Percentiles rank a stretch among this genome's conserved stretches.
Conservation (phyloP, 2,797 vertebrate genomes). For the Danio aesculapii region DNA sequence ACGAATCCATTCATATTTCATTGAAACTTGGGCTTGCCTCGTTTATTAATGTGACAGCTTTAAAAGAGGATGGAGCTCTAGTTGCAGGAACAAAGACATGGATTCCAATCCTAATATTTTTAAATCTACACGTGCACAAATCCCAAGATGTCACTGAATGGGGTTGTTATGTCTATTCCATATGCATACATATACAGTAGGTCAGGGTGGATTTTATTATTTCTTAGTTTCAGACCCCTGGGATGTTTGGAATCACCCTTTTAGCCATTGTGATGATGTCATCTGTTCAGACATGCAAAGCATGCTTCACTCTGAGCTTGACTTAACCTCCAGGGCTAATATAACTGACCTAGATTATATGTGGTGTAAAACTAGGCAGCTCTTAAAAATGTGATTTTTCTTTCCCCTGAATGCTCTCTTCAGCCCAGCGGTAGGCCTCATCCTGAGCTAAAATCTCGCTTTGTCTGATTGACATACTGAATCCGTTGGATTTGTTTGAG, state of each 20-base stretch:
- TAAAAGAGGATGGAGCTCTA: not conserved
- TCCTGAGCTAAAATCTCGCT: conserved; percentile 7
- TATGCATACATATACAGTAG: not conserved
- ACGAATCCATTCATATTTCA: conserved; percentile 2
- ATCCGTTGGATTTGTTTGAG: conserved; percentile 1
- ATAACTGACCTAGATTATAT: conserved; percentile 49
- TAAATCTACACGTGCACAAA: not conserved
- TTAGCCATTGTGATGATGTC: conserved; percentile 55
- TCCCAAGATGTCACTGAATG: not conserved
- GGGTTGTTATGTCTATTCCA: not conserved
- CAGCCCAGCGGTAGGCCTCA: conserved; percentile 14
- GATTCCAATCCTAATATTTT: not conserved
- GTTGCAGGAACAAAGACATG: conserved; percentile 30
- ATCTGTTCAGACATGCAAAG: conserved; percentile 59
- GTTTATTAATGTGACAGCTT: not conserved
- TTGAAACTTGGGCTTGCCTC: conserved; percentile 7
- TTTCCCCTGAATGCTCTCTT: conserved; percentile 21
- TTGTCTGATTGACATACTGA: not conserved
- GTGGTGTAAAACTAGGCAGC: not conserved
- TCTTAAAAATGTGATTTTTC: conserved; percentile 20
- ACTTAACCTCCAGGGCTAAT: conserved; percentile 46
- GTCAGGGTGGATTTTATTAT: not conserved
- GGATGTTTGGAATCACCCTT: conserved; percentile 20
- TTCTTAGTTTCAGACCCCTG: conserved; percentile 11
- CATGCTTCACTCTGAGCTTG: conserved; percentile 49